phyloP scores from a whole-genome alignment of 2,888 invertebrate genomes.

The Tricholauxania praeusta region DNA sequence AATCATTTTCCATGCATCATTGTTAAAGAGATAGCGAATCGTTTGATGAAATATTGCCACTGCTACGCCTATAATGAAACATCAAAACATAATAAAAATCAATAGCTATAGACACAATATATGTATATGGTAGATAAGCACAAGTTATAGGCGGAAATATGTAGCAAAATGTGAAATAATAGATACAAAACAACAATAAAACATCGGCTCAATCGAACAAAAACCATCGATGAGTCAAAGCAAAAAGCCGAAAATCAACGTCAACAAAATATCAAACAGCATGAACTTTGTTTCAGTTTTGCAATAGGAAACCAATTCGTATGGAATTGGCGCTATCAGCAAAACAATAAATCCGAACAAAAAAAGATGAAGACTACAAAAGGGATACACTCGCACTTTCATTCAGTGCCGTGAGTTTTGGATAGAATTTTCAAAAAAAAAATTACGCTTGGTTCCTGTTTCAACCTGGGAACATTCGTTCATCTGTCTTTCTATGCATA shows the following conservation, averaged over 20 bases:
- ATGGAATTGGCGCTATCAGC: conserved; percentile 10
- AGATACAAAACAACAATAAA: conserved; percentile 23
- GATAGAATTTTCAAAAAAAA: background rate
- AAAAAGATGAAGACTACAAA: background rate
- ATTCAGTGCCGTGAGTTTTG: no score
- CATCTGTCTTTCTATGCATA: background rate
- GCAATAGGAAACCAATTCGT: no score
- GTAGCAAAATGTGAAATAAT: conserved; percentile 19
- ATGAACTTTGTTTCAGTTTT: background rate
- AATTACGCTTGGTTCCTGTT: background rate
- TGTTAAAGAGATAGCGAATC: conserved; percentile 3
- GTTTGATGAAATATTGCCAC: conserved; percentile 1
- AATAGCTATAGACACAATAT: background rate
- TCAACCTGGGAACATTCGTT: background rate
- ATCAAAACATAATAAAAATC: background rate
- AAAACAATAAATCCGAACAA: background rate
- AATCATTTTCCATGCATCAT: conserved; percentile 26
- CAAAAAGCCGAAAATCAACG: background rate
- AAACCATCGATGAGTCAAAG: background rate
- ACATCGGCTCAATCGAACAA: background rate
- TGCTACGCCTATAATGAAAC: conserved; percentile 11
- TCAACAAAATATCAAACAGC: background rate
- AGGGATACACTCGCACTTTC: background rate
- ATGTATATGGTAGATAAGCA: no score
- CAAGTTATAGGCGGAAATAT: conserved; percentile 27